Base-by-base conservation (phyloP, 2,888 invertebrate genomes). In the Sussaba pulchella region DNA sequence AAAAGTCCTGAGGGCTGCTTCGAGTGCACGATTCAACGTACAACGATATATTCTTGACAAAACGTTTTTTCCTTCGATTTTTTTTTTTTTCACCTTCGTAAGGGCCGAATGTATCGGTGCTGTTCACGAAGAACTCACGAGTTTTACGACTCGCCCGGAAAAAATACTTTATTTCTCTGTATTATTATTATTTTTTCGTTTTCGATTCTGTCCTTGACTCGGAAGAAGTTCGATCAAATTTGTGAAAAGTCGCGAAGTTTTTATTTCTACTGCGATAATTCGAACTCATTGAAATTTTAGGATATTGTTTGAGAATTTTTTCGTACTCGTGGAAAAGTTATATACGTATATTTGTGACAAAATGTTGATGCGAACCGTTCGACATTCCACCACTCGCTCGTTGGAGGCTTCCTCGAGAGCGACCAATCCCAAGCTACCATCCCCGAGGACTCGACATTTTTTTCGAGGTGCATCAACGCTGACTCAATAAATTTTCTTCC, bases 361-460 rank as follows among this genome's bases (percentile, higher is more conserved):
- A 61, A 88, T 87, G 87, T 75, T 88, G 45, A 71, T 86, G 24
- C 77, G 82, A 39, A 88, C 86, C 19, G 78, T 88, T 64, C 84
- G 70, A 52, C 78, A 86, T 77, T 85, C 86, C 61, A 64, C 79
- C 61, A 80, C 78, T 14, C 84, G 77, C 66, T 75, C 81, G 17
- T 61, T 82, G 61, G 78, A 81, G 72, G 61, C 70, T 71, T 79
- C 79, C 31, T 64, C 74, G 19, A 72, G 71, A 61, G 50, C 77
- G n/a, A 21, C 41, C 2, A 82, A 70, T 39, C 66, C 73, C 17
- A 83, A 79, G 19, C 61, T 83, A 67, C 78, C 73, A n/a, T 77
- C 74, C 36, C 26, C 14, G 41, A 70, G 50, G 52, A 79, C 63
- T 47, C 77, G 43, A n/a, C 71, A 72, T 36, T 77, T 82, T 77